Conservation (phyloP, 2,113 vertebrate genomes). For the Asarcornis scutulata region DNA sequence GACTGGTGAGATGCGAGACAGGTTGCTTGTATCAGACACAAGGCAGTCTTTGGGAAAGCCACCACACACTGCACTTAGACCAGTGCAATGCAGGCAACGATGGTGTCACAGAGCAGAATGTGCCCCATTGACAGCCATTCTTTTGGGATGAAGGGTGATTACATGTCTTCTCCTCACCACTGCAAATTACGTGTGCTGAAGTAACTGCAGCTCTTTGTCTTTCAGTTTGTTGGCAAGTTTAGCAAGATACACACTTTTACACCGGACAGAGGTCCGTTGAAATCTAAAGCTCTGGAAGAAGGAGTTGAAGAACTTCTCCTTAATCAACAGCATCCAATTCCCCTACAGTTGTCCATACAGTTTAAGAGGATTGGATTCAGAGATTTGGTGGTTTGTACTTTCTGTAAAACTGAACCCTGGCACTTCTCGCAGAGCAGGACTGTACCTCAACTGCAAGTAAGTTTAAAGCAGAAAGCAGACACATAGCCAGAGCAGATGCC, state of each 20-base stretch:
- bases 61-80: not conserved
- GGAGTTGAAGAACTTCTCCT: not conserved
- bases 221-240: not conserved
- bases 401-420: not conserved
- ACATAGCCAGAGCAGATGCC: not conserved
- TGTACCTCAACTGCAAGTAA: not conserved
- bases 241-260: not conserved
- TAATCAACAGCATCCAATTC: not conserved
- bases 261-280: not conserved
- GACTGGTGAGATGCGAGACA: not conserved
- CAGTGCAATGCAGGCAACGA: not conserved
- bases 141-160: not conserved
- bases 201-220: not conserved
- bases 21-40: not conserved
- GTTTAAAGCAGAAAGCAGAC: conserved; percentile 9
- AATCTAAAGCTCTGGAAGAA: not conserved
- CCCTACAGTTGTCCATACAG: not conserved
- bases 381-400: not conserved
- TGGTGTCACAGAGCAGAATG: not conserved
- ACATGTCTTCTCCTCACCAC: not conserved
- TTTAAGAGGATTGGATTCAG: not conserved
- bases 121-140: not conserved
- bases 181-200: not conserved
- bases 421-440: not conserved
- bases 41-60: not conserved